A percentile compares a stretch with the other conserved stretches of the same genome.
Conservation (phyloP, 2,113 vertebrate genomes). For the Gadus chalcogrammus region DNA sequence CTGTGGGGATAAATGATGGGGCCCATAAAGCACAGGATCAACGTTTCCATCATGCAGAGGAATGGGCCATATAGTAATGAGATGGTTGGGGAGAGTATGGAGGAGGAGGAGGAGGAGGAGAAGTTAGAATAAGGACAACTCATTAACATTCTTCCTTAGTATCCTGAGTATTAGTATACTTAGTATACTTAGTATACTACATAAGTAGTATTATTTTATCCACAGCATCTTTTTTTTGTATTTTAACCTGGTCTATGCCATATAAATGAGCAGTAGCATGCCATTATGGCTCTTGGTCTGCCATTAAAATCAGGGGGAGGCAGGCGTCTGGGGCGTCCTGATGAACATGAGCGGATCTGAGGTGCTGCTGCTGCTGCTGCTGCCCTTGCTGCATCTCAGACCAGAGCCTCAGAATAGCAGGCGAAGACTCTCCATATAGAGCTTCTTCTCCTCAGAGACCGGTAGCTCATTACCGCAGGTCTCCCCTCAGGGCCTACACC, state of each 20-base stretch:
- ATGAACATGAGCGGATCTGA: too few relatives aligned
- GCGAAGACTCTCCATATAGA: constrained; percentile 57
- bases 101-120: neutral
- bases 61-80: neutral
- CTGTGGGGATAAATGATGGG: neutral
- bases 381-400: constrained; percentile 30
- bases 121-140: neutral
- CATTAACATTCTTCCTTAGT: neutral
- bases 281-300: too few relatives aligned
- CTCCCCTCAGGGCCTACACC: neutral
- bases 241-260: too few relatives aligned
- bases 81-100: neutral
- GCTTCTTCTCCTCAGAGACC: constrained; percentile 58
- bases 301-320: neutral
- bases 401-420: constrained; percentile 64
- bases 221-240: too few relatives aligned
- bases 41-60: neutral
- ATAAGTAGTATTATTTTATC: too few relatives aligned
- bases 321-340: too few relatives aligned
- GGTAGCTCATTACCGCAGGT: constrained; percentile 66
- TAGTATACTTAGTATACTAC: too few relatives aligned
- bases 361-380: too few relatives aligned
- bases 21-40: neutral
- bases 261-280: too few relatives aligned
- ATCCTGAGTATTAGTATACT: too few relatives aligned